A percentile compares a stretch with the other conserved stretches of the same genome.
phyloP scores from a whole-genome alignment of 1,140 invertebrate species.

The Orchestia grillus region DNA sequence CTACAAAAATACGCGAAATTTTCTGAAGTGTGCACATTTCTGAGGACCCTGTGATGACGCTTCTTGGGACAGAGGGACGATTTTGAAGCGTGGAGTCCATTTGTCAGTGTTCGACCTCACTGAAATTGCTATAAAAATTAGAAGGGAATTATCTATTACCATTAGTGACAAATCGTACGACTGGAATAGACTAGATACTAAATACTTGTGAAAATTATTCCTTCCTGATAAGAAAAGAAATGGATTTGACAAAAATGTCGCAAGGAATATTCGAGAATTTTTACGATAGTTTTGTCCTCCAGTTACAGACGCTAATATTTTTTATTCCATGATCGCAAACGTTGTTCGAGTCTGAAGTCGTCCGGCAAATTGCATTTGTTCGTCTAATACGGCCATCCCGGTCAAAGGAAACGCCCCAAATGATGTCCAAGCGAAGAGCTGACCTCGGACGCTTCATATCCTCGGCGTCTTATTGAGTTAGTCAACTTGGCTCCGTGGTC shows the following conservation, averaged over 20 bases:
- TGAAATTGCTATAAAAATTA: too few relatives aligned
- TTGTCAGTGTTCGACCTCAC: too few relatives aligned
- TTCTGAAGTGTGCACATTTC: too few relatives aligned
- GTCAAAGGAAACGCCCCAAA: slow-evolving; percentile 6
- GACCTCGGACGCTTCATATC: not conserved
- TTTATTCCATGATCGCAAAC: not conserved
- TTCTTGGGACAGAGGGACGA: too few relatives aligned
- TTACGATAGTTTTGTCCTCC: not conserved
- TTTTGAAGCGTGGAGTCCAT: too few relatives aligned
- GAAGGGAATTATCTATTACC: too few relatives aligned
- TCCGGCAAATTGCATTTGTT: not conserved
- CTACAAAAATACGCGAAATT: too few relatives aligned
- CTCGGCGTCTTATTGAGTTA: not conserved
- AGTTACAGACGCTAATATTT: not conserved
- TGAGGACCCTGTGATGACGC: too few relatives aligned
- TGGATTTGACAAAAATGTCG: not conserved
- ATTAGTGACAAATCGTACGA: too few relatives aligned
- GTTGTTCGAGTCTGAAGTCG: not conserved
- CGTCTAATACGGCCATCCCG: not conserved
- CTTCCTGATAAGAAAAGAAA: not conserved
- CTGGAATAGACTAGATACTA: too few relatives aligned
- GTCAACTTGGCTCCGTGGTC: not conserved
- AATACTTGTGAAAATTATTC: too few relatives aligned
- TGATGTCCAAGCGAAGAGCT: slow-evolving; percentile 6
- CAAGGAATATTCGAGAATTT: not conserved